Evolutionary conservation across 37 sponge, comb jelly and placozoan genomes (phyloP), one percentile per base, ranked within the genome.

Genomic region (Aphrocallistes beatrix): DNA sequence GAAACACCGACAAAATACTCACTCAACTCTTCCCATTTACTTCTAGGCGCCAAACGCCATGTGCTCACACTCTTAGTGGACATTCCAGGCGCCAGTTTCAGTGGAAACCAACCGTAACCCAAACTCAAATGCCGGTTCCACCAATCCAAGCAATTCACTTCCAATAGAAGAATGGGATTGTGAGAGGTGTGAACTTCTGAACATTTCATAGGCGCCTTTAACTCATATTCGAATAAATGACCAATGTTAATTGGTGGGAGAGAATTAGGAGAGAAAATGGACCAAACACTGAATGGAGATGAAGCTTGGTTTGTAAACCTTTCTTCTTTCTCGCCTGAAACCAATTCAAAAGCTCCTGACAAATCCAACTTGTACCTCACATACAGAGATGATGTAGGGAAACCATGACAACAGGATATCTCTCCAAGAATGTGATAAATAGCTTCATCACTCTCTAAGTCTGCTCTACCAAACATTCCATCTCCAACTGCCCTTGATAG

Each of bases 361-460:
- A 60, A 60, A 32, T 6, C 21, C 34, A 60, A 30, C 8, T 32
- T 32, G n/a, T 60, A 60, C n/a, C n/a, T 60, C 75, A 60, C 75
- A 60, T 60, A 60, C 75, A 13, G 28, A 60, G 75, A 60, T 32
- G 75, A 60, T 60, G 10, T 13, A 32, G 75, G 10, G 75, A 60
- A 60, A 60, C 75, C 75, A 60, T 60, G 34, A 60, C 75, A 60
- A 60, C 75, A 60, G n/a, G 75, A 60, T 60, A 60, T 60, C 75
- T 60, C 75, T 13, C 75, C 75, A 60, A 60, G n/a, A 19, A 60
- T 60, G 75, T 60, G 25, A 28, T 32, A 60, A 3, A 60, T 60
- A 60, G 21, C 75, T 60, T 60, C 75, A 19, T 60, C 75, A 32
- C 28, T 6, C 21, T 60, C 3, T 25, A 60, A 25, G 10, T 60